Conservation (phyloP, 2,888 invertebrate genomes). For the Seladonia tumulorum region DNA sequence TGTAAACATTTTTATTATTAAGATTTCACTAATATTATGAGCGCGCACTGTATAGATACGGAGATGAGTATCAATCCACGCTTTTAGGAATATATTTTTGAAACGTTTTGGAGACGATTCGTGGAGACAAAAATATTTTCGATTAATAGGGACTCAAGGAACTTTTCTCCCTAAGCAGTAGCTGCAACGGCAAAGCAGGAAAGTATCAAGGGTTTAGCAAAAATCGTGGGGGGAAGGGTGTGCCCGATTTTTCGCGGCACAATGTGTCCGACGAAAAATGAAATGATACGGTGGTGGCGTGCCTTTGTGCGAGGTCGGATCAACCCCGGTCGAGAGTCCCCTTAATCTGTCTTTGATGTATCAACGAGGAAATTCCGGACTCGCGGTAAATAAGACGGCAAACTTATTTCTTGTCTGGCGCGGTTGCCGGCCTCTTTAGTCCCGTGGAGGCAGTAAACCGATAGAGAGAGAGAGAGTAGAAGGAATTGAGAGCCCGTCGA, state of each 20-base stretch:
- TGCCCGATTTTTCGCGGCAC: background rate
- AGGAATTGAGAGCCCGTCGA: constrained; percentile 1
- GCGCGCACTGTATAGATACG: no score
- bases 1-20: no score
- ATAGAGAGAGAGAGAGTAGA: constrained; percentile 17
- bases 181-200: no score
- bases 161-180: no score
- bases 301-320: background rate
- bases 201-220: no score
- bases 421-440: constrained; percentile 5
- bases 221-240: no score
- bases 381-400: constrained; percentile 38
- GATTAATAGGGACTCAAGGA: no score
- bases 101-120: no score
- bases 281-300: background rate
- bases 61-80: no score
- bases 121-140: no score
- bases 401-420: constrained; percentile 39
- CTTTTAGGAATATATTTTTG: no score
- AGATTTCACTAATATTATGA: no score
- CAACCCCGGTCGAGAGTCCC: background rate
- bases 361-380: constrained; percentile 22
- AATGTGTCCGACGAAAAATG: constrained; percentile 1
- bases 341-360: constrained; percentile 16
- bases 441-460: constrained; percentile 29